These are phyloP conservation scores for Cephus nigrinus DNA, from an alignment of 2,888 invertebrate species.

Conservation along the genomic window DNA sequence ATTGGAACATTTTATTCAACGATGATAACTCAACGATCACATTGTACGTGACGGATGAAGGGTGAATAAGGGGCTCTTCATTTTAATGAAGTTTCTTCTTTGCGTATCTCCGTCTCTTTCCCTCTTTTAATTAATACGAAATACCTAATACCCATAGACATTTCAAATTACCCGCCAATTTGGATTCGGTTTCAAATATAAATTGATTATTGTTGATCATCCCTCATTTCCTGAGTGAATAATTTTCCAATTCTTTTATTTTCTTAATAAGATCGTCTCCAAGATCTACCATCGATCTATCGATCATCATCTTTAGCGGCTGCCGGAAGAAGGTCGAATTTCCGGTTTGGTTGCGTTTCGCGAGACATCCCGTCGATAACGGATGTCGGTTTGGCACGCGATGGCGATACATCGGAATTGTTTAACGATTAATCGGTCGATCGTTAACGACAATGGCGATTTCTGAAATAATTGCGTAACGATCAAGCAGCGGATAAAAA, in stretches of 20 bases:
- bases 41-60: not conserved
- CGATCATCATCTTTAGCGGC: not conserved
- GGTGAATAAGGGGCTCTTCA: not conserved
- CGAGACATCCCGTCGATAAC: not conserved
- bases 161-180: not conserved
- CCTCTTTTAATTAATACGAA: not conserved
- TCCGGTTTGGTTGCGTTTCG: not conserved
- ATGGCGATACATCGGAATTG: not conserved
- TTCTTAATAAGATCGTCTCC: not conserved
- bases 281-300: not conserved
- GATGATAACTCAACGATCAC: not conserved
- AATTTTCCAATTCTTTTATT: not conserved
- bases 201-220: not conserved
- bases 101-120: not conserved
- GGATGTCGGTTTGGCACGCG: not conserved
- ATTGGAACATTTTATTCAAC: not conserved
- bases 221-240: not conserved
- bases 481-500: not conserved
- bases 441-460: not conserved
- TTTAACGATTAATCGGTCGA: not conserved
- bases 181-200: not conserved
- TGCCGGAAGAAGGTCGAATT: not conserved
- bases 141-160: not conserved
- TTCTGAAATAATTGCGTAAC: not conserved
- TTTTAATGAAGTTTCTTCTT: not conserved